Percentiles rank a stretch among this genome's conserved stretches.
Evolutionary conservation across 1,140 invertebrate genomes (phyloP).

Genomic region (Lordiphosa mommai): DNA sequence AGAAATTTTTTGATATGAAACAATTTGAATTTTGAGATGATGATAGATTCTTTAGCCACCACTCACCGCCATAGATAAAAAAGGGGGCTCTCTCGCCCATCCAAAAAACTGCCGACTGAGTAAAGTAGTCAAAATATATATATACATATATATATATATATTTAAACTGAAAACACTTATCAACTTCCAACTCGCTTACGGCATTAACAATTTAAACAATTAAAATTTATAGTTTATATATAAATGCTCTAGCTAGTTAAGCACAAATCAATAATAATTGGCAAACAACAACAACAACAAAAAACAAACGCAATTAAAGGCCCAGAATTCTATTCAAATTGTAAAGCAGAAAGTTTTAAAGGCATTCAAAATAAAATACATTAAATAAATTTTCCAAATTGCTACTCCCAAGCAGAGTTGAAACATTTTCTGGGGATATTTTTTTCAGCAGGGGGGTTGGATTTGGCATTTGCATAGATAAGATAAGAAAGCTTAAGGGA

Average conservation of each 20-base stretch:
- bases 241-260: slow-evolving; percentile 30
- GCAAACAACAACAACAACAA: slow-evolving; percentile 17
- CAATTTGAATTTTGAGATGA: slow-evolving; percentile 9
- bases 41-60: slow-evolving; percentile 1
- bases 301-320: slow-evolving; percentile 32
- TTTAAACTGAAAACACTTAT: slow-evolving; percentile 7
- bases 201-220: slow-evolving; percentile 55
- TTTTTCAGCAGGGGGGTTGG: neutral
- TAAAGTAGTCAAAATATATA: slow-evolving; percentile 13
- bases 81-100: neutral
- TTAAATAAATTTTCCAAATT: slow-evolving; percentile 48
- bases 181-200: slow-evolving; percentile 53
- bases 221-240: slow-evolving; percentile 61
- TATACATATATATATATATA: neutral
- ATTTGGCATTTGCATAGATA: too few species aligned
- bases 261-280: slow-evolving; percentile 39
- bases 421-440: slow-evolving; percentile 40
- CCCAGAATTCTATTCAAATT: slow-evolving; percentile 33
- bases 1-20: slow-evolving; percentile 9
- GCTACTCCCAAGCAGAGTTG: slow-evolving; percentile 26
- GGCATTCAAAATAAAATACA: slow-evolving; percentile 41
- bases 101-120: slow-evolving; percentile 12
- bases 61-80: neutral
- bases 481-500: too few species aligned
- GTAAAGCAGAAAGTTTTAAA: slow-evolving; percentile 61